Percentiles rank a stretch among this genome's conserved stretches.
These are phyloP conservation scores for Aricia artaxerxes DNA, from an alignment of 2,888 invertebrate species.

Conservation along the genomic window DNA sequence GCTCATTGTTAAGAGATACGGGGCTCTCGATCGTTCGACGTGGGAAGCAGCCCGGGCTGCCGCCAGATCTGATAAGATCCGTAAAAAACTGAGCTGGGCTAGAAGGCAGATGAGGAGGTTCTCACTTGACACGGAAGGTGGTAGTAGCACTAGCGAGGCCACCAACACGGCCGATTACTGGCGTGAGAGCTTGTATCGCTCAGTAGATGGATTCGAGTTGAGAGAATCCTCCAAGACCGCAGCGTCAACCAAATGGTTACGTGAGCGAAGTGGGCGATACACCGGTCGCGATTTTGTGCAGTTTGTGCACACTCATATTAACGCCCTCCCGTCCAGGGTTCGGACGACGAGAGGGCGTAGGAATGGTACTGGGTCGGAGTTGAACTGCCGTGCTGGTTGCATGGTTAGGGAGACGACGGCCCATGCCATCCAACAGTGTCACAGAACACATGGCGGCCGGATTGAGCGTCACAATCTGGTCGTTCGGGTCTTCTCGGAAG, in stretches of 20 bases:
- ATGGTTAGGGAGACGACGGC: slow-evolving; percentile 7
- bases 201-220: slow-evolving; percentile 32
- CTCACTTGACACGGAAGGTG: slow-evolving; percentile 16
- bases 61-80: slow-evolving; percentile 39
- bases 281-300: slow-evolving; percentile 51
- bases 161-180: neutral
- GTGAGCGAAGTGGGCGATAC: slow-evolving; percentile 33
- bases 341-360: slow-evolving; percentile 38
- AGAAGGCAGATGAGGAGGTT: slow-evolving; percentile 33
- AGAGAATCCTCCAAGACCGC: neutral
- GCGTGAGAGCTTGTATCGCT: slow-evolving; percentile 2
- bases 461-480: slow-evolving; percentile 50
- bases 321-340: slow-evolving; percentile 47
- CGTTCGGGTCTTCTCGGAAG: slow-evolving; percentile 40
- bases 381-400: neutral
- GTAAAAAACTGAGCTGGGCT: slow-evolving; percentile 39
- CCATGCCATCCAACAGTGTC: neutral
- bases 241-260: slow-evolving; percentile 36
- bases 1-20: slow-evolving; percentile 41
- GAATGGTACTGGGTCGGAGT: neutral
- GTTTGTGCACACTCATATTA: slow-evolving; percentile 47
- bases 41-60: no score
- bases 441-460: slow-evolving; percentile 52
- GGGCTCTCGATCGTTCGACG: slow-evolving; percentile 40
- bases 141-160: neutral